Evolutionary conservation across 92 coral and sea anemone species (phyloP).

Genomic region (Zoanthus sociatus): DNA sequence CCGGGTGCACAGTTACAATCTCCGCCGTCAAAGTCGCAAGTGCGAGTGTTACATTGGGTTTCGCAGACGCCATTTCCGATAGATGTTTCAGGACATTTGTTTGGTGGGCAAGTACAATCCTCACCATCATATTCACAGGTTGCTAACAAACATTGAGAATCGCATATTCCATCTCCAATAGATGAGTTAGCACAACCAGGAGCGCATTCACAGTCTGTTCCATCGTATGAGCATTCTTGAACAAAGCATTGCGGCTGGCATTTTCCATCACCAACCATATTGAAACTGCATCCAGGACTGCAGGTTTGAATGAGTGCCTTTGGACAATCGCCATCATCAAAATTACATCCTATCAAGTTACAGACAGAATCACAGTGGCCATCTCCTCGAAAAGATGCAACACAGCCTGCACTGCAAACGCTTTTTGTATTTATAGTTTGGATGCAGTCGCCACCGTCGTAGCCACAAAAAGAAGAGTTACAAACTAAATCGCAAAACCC

Average conservation of each 20-base stretch:
- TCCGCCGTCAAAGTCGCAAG: slow-evolving; percentile 72
- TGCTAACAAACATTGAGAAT: slow-evolving; percentile 57
- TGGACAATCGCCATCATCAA: slow-evolving; percentile 68
- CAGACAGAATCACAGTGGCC: slow-evolving; percentile 72
- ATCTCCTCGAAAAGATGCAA: slow-evolving; percentile 61
- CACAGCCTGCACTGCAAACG: slow-evolving; percentile 63
- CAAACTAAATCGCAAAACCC: slow-evolving; percentile 60
- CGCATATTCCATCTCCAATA: slow-evolving; percentile 67
- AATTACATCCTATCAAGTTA: slow-evolving; percentile 62
- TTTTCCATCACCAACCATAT: slow-evolving; percentile 69
- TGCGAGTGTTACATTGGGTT: slow-evolving; percentile 53
- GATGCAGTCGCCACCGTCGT: slow-evolving; percentile 61
- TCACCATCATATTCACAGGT: slow-evolving; percentile 63
- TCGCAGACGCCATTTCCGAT: slow-evolving; percentile 73
- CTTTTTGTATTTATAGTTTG: slow-evolving; percentile 11
- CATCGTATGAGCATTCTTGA: slow-evolving; percentile 73
- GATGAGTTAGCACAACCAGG: slow-evolving; percentile 65
- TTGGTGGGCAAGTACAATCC: slow-evolving; percentile 66
- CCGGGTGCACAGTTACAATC: slow-evolving; percentile 71
- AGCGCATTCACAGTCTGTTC: slow-evolving; percentile 69
- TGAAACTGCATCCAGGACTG: slow-evolving; percentile 54
- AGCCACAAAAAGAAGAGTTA: slow-evolving; percentile 44
- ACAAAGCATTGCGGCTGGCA: slow-evolving; percentile 69
- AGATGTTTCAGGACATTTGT: slow-evolving; percentile 49
- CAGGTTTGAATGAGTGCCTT: slow-evolving; percentile 57